Evolutionary conservation across 1,140 invertebrate species (phyloP).

Genomic region (Acyrthosiphon pisum): DNA sequence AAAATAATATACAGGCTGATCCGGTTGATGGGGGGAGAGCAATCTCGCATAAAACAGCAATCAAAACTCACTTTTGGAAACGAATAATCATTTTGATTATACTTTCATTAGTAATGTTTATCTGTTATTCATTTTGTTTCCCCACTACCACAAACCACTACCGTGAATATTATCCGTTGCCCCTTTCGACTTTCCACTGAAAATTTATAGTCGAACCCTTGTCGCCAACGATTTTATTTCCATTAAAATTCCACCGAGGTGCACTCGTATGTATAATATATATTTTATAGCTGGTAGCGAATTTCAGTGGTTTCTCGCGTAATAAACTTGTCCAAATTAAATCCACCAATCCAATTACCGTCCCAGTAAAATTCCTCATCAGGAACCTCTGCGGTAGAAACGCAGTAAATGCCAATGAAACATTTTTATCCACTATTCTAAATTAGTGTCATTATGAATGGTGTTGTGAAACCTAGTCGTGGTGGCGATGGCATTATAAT

Average conservation of each 20-base stretch:
- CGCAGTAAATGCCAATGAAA: not conserved
- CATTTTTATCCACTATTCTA: not conserved
- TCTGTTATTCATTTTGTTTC: not conserved
- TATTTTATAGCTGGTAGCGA: not conserved
- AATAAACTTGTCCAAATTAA: not conserved
- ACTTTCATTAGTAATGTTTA: conserved; percentile 26
- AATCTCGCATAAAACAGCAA: not conserved
- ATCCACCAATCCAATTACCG: not conserved
- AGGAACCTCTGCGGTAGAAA: not conserved
- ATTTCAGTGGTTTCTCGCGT: not conserved
- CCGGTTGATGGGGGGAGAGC: not conserved
- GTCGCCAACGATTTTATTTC: not conserved
- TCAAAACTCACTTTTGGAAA: not conserved
- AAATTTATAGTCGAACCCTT: not conserved
- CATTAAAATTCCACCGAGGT: not conserved
- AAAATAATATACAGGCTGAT: not conserved
- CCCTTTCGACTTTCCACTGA: not conserved
- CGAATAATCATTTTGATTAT: conserved; percentile 25
- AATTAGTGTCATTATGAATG: not conserved
- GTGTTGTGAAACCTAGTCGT: not conserved
- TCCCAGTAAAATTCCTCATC: not conserved
- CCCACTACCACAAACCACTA: not conserved
- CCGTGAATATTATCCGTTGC: not conserved
- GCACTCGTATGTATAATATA: not conserved
- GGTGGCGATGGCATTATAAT: not conserved